Evolutionary conservation across 2,888 invertebrate species (phyloP).

Genomic region (Synanthedon formicaeformis): DNA sequence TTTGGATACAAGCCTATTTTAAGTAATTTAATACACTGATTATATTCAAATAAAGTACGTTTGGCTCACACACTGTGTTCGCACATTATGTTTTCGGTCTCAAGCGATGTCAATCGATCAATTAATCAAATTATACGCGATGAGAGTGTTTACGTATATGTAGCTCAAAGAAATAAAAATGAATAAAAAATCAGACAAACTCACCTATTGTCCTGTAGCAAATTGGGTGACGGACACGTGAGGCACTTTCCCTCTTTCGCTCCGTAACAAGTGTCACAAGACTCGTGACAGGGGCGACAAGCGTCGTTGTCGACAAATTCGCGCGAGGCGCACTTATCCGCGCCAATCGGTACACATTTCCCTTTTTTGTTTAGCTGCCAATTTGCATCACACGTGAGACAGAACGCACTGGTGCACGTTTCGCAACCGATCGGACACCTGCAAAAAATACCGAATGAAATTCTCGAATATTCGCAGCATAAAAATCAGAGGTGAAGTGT

Average conservation of each 20-base stretch:
- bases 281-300: slow-evolving; percentile 81
- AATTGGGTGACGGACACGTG: slow-evolving; percentile 79
- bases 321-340: slow-evolving; percentile 77
- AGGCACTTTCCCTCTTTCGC: slow-evolving; percentile 79
- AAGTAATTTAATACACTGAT: too few relatives aligned
- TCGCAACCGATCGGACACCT: slow-evolving; percentile 83
- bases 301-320: slow-evolving; percentile 72
- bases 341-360: slow-evolving; percentile 78
- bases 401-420: slow-evolving; percentile 78
- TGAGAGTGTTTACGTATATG: background rate
- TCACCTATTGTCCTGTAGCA: slow-evolving; percentile 74
- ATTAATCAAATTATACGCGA: too few relatives aligned
- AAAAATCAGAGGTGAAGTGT: background rate
- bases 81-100: too few relatives aligned
- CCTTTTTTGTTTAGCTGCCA: slow-evolving; percentile 84
- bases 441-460: slow-evolving; percentile 1
- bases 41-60: too few relatives aligned
- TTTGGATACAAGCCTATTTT: too few relatives aligned
- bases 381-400: slow-evolving; percentile 78
- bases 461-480: background rate
- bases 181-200: slow-evolving; percentile 7
- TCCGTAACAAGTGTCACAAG: slow-evolving; percentile 87
- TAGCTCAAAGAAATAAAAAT: background rate
- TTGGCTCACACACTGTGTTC: too few relatives aligned
- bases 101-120: too few relatives aligned